These are phyloP conservation scores for Taenaris catops DNA, from an alignment of 2,888 invertebrate species.

Conservation along the genomic window DNA sequence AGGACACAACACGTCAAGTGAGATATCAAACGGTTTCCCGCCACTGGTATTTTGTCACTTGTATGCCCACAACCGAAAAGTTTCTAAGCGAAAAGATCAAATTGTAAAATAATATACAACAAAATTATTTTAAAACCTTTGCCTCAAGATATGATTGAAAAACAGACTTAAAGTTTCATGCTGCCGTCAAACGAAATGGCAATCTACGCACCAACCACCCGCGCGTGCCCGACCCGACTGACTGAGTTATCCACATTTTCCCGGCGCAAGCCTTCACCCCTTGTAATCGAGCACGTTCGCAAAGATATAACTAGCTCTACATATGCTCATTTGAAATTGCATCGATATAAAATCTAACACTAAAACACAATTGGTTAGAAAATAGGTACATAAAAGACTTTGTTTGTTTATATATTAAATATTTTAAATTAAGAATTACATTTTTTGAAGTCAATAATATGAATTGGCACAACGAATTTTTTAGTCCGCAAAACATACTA, in stretches of 20 bases:
- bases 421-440: too few relatives aligned
- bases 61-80: conserved; percentile 29
- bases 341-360: too few relatives aligned
- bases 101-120: conserved; percentile 21
- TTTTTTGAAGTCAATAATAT: too few relatives aligned
- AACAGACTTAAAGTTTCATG: conserved; percentile 68
- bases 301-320: conserved; percentile 39
- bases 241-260: conserved; percentile 70
- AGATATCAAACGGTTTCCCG: conserved; percentile 78
- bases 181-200: conserved; percentile 40
- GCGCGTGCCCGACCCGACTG: conserved; percentile 69
- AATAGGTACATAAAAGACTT: too few relatives aligned
- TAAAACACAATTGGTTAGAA: too few relatives aligned
- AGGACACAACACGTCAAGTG: conserved; percentile 76
- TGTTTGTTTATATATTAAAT: too few relatives aligned
- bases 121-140: conserved; percentile 30
- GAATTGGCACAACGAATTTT: too few relatives aligned
- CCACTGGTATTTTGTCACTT: conserved; percentile 72
- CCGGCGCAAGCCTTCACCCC: conserved; percentile 78
- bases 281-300: conserved; percentile 73
- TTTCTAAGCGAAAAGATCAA: conserved; percentile 5
- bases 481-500: too few relatives aligned
- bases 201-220: conserved; percentile 47
- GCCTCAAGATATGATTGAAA: conserved; percentile 46
- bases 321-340: not conserved